phyloP scores from a whole-genome alignment of 2,797 vertebrate genomes.

The Myripristis murdjan region DNA sequence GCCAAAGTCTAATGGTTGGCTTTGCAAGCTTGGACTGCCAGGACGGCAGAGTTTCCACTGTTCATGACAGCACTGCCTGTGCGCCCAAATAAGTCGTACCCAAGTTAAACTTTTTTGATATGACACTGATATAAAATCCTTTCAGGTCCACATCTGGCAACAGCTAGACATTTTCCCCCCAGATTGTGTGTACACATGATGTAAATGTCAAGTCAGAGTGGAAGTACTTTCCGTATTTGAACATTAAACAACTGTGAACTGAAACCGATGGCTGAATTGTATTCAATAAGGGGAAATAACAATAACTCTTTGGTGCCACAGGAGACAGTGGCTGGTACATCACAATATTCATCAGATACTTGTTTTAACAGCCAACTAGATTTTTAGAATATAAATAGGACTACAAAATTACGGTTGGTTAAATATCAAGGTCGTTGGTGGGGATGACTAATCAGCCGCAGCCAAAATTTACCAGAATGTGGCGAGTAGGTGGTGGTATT shows the following conservation, averaged over 20 bases:
- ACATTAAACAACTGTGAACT: neutral
- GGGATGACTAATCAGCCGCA: constrained; percentile 16
- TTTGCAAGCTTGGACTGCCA: constrained; percentile 2
- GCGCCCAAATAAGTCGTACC: constrained; percentile 4
- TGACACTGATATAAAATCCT: neutral
- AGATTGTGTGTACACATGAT: neutral
- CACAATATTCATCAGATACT: neutral
- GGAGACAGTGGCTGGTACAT: neutral
- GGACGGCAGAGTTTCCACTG: constrained; percentile 29
- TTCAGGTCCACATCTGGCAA: neutral
- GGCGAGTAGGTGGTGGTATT: constrained; percentile 22
- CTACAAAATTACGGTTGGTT: neutral
- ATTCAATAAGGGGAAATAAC: neutral
- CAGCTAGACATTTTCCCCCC: neutral
- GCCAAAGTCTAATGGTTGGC: constrained; percentile 45
- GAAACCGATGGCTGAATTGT: neutral
- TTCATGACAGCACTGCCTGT: neutral
- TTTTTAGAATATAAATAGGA: neutral
- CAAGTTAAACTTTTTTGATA: neutral
- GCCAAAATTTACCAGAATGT: constrained; percentile 20
- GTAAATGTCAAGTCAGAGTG: neutral
- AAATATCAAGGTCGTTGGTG: neutral
- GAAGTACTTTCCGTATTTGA: neutral
- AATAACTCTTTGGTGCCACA: neutral
- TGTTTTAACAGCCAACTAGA: neutral